Evolutionary conservation across 1,140 invertebrate genomes (phyloP).

Genomic region (Bursaphelenchus mucronatus): DNA sequence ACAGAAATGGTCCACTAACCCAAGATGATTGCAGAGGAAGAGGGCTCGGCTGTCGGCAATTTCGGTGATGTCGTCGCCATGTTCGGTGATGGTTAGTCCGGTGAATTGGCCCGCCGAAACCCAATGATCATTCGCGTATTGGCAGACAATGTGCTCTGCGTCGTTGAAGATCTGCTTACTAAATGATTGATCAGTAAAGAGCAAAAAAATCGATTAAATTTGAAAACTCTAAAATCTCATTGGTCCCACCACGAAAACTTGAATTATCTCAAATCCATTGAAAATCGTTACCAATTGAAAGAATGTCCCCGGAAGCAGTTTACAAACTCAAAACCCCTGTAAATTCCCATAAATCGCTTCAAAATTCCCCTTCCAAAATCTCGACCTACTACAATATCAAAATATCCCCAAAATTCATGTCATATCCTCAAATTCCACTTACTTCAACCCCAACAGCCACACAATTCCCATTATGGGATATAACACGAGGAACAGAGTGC

Average conservation of each 20-base stretch:
- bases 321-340: neutral
- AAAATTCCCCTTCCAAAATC: neutral
- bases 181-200: neutral
- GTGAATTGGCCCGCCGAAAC: slow-evolving; percentile 43
- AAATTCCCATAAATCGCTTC: neutral
- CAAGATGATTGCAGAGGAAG: slow-evolving; percentile 51
- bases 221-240: neutral
- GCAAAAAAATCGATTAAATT: slow-evolving; percentile 24
- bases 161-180: slow-evolving; percentile 51
- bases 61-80: slow-evolving; percentile 48
- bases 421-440: neutral
- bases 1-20: slow-evolving; percentile 54
- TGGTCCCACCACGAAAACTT: neutral
- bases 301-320: neutral
- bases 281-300: neutral
- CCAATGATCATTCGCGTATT: slow-evolving; percentile 57
- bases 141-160: slow-evolving; percentile 48
- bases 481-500: slow-evolving; percentile 34
- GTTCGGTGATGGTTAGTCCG: slow-evolving; percentile 55
- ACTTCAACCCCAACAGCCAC: slow-evolving; percentile 30
- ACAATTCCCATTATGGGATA: slow-evolving; percentile 44
- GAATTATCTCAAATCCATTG: neutral
- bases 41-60: slow-evolving; percentile 49
- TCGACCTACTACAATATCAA: slow-evolving; percentile 12
- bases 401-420: too few relatives aligned